Conservation (phyloP, 2,888 invertebrate species). For the Teleogryllus oceanicus region DNA sequence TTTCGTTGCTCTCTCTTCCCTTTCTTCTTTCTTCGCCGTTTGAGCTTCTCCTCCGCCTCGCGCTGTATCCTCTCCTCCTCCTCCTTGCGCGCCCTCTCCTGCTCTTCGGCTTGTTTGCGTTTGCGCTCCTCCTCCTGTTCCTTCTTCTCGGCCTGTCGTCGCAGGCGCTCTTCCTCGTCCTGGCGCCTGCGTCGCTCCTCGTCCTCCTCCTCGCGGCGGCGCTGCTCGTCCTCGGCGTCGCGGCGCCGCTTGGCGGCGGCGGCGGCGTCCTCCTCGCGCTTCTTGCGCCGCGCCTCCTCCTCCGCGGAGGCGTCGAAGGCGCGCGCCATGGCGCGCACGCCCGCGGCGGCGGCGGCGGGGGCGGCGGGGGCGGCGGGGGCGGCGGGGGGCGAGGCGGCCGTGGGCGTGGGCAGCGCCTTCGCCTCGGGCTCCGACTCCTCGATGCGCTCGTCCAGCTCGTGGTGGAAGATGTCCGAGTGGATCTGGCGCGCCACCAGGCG, state of each 20-base stretch:
- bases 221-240: no score
- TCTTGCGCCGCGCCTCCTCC: not conserved
- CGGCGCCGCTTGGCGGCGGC: no score
- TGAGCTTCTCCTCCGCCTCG: not conserved
- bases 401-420: constrained; percentile 36
- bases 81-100: not conserved
- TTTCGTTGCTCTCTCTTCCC: not conserved
- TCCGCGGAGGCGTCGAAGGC: not conserved
- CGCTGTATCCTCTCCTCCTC: not conserved
- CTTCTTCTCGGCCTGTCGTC: not conserved
- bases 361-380: not conserved
- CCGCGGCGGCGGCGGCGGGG: not conserved
- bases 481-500: constrained; percentile 40
- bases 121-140: not conserved
- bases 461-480: constrained; percentile 41
- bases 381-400: not conserved
- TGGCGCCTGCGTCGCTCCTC: not conserved
- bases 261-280: not conserved
- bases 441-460: constrained; percentile 42
- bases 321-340: not conserved
- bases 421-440: constrained; percentile 41
- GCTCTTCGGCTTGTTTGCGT: not conserved
- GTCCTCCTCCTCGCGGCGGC: not conserved
- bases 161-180: not conserved
- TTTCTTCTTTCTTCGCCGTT: not conserved